Evolutionary conservation across 2,888 invertebrate genomes (phyloP).

Genomic region (Parnassius glacialis): DNA sequence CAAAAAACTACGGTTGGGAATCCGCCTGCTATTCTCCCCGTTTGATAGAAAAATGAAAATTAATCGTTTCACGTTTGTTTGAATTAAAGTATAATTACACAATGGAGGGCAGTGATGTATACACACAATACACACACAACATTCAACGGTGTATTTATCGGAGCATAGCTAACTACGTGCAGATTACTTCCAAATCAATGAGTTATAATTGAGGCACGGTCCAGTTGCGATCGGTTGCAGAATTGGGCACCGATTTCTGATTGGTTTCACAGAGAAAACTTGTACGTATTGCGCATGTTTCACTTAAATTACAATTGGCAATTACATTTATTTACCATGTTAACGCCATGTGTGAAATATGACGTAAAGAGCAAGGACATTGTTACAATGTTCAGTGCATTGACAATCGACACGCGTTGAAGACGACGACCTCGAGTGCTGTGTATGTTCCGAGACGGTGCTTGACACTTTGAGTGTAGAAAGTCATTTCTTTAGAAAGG

Average conservation of each 20-base stretch:
- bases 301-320: not conserved
- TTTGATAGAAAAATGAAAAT: no score
- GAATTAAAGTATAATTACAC: no score
- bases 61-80: no score
- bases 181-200: not conserved
- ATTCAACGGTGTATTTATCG: no score
- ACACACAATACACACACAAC: no score
- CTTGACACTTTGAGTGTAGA: not conserved
- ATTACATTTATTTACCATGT: not conserved
- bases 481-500: not conserved
- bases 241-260: not conserved
- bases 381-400: not conserved
- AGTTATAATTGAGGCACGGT: not conserved
- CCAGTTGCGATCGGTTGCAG: not conserved
- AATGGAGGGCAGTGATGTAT: no score
- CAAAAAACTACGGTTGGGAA: no score
- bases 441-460: not conserved
- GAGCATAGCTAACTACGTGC: not conserved
- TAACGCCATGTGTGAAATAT: not conserved
- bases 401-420: not conserved
- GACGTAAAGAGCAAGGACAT: not conserved
- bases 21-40: no score
- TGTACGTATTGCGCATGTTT: not conserved
- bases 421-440: slow-evolving; percentile 1
- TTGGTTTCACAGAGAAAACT: not conserved